These are phyloP conservation scores for Hypomecis punctinalis DNA, from an alignment of 2,888 invertebrate species.

Conservation along the genomic window DNA sequence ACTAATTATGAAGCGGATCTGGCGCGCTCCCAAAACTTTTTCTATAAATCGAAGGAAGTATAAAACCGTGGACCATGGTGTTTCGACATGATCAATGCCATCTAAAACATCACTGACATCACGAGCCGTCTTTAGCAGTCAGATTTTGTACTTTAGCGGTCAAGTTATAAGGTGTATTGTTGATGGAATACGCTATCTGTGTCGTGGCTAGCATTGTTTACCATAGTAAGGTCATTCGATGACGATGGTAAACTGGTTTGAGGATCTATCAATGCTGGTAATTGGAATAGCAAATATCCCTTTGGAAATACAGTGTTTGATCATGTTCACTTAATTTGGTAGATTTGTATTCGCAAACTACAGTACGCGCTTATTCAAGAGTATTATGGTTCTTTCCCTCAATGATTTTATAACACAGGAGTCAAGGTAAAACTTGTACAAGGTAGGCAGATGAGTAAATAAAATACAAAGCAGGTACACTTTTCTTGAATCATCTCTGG, in stretches of 20 bases:
- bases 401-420: too few species aligned
- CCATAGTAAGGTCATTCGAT: constrained; percentile 38
- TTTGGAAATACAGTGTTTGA: constrained; percentile 8
- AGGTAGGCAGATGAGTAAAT: neutral
- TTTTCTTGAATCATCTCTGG: constrained; percentile 13
- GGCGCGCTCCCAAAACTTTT: constrained; percentile 23
- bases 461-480: too few species aligned
- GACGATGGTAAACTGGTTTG: constrained; percentile 31
- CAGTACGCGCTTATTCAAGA: too few species aligned
- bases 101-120: constrained; percentile 38
- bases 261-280: constrained; percentile 18
- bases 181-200: constrained; percentile 31
- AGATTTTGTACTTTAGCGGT: constrained; percentile 26
- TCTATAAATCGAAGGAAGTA: constrained; percentile 24
- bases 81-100: constrained; percentile 37
- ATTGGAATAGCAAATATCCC: constrained; percentile 22
- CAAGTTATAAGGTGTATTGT: constrained; percentile 25
- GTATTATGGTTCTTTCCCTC: too few species aligned
- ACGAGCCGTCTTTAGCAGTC: constrained; percentile 13
- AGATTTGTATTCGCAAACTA: neutral
- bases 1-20: constrained; percentile 28
- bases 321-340: neutral
- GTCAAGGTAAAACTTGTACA: too few species aligned
- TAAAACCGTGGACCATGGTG: constrained; percentile 33
- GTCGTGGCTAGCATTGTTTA: constrained; percentile 37